Evolutionary conservation across 2,888 invertebrate species (phyloP).

Genomic region (Bruchidius siliquastri): DNA sequence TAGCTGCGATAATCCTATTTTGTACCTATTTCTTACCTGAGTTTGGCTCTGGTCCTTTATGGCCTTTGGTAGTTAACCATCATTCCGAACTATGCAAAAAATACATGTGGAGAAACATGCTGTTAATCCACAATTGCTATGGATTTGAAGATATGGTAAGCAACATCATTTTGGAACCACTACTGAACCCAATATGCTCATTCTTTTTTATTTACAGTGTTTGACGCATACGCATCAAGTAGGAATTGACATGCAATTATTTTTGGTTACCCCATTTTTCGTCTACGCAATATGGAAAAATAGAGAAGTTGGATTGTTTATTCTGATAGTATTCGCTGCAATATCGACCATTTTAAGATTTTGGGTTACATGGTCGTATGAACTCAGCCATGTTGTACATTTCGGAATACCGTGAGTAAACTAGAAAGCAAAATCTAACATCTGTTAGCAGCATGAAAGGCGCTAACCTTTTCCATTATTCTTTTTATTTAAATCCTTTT

Average conservation of each 20-base stretch:
- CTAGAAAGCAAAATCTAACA: background rate
- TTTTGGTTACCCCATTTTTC: slow-evolving; percentile 56
- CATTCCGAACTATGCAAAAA: slow-evolving; percentile 64
- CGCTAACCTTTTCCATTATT: too few species aligned
- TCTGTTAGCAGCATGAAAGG: too few species aligned
- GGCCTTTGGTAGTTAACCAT: slow-evolving; percentile 64
- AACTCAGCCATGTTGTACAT: slow-evolving; percentile 59
- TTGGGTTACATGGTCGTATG: slow-evolving; percentile 53
- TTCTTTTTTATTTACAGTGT: slow-evolving; percentile 46
- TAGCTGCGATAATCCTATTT: slow-evolving; percentile 59
- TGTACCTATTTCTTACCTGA: slow-evolving; percentile 63
- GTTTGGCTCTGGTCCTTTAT: slow-evolving; percentile 61
- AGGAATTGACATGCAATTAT: slow-evolving; percentile 64
- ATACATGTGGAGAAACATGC: slow-evolving; percentile 66
- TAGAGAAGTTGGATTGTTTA: slow-evolving; percentile 48
- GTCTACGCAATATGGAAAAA: slow-evolving; percentile 54
- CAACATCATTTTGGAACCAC: background rate
- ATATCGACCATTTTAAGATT: slow-evolving; percentile 57
- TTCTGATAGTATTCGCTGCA: slow-evolving; percentile 47
- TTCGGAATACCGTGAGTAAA: slow-evolving; percentile 60
- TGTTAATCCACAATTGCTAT: slow-evolving; percentile 69
- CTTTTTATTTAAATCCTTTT: too few species aligned
- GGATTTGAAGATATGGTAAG: slow-evolving; percentile 66
- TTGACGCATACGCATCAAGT: slow-evolving; percentile 65
- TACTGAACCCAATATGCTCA: background rate